Percentiles rank a stretch among this genome's conserved stretches.
Conservation (phyloP, 2,113 vertebrate species). For the Planiliza haematocheilus region DNA sequence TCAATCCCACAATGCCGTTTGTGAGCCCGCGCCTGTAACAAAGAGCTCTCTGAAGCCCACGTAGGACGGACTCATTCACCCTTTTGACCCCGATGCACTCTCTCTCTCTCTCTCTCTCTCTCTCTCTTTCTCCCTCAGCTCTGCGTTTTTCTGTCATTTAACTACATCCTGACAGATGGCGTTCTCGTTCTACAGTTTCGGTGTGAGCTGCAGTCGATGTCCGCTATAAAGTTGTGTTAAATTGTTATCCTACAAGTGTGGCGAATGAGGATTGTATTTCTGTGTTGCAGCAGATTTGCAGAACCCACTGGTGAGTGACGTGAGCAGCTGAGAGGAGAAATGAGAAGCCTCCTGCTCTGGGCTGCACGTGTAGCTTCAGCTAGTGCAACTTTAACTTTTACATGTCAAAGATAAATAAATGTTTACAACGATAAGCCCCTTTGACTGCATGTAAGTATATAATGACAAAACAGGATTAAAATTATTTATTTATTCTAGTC, state of each 20-base stretch:
- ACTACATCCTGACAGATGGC: not conserved
- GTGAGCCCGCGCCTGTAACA: slow-evolving; percentile 51
- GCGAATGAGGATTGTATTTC: not conserved
- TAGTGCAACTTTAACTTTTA: not conserved
- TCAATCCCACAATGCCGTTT: slow-evolving; percentile 68
- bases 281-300: not conserved
- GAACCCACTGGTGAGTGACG: not conserved
- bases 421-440: too few relatives aligned
- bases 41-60: slow-evolving; percentile 67
- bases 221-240: too few relatives aligned
- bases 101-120: slow-evolving; percentile 1
- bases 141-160: slow-evolving; percentile 26
- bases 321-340: slow-evolving; percentile 29
- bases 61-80: slow-evolving; percentile 50
- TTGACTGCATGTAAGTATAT: too few relatives aligned
- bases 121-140: too few relatives aligned
- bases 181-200: too few relatives aligned
- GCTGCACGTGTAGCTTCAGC: not conserved
- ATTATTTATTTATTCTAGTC: too few relatives aligned
- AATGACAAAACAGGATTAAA: too few relatives aligned
- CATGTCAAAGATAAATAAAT: too few relatives aligned
- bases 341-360: not conserved
- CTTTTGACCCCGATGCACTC: slow-evolving; percentile 54
- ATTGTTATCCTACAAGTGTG: too few relatives aligned
- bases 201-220: too few relatives aligned